Evolutionary conservation across 2,113 vertebrate genomes (phyloP).

Genomic region (Arizona elegans): DNA sequence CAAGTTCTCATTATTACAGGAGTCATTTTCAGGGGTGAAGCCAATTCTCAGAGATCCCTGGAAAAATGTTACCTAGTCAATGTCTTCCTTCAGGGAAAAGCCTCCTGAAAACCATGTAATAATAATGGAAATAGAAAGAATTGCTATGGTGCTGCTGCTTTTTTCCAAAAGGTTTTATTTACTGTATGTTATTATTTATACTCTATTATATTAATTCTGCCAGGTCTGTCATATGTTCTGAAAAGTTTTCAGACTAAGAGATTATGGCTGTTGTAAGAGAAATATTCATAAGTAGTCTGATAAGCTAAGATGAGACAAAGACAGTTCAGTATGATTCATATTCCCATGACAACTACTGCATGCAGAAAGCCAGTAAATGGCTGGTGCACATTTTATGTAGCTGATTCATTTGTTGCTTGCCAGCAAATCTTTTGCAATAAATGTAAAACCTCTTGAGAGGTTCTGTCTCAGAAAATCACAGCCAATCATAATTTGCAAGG

Average conservation of each 20-base stretch:
- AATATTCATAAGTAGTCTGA: not conserved
- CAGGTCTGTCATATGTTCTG: not conserved
- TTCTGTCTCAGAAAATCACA: not conserved
- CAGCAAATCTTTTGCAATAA: not conserved
- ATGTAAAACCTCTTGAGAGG: not conserved
- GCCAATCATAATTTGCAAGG: not conserved
- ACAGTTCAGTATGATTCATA: not conserved
- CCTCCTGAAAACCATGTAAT: not conserved
- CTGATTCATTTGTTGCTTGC: not conserved
- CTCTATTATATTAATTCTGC: not conserved
- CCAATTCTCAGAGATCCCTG: not conserved
- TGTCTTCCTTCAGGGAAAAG: not conserved
- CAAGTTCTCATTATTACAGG: constrained; percentile 12
- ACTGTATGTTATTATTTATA: not conserved
- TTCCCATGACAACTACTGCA: not conserved
- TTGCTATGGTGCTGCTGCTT: not conserved
- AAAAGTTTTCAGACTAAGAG: not conserved
- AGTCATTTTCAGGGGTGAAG: constrained; percentile 5
- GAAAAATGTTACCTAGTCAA: constrained; percentile 5
- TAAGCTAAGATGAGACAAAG: not conserved
- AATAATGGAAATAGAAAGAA: not conserved
- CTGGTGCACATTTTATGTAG: not conserved
- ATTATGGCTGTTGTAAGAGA: not conserved
- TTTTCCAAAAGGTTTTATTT: not conserved
- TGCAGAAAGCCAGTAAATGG: not conserved